Evolutionary conservation across 2,888 invertebrate species (phyloP).

Genomic region (Xiphydria camelus): DNA sequence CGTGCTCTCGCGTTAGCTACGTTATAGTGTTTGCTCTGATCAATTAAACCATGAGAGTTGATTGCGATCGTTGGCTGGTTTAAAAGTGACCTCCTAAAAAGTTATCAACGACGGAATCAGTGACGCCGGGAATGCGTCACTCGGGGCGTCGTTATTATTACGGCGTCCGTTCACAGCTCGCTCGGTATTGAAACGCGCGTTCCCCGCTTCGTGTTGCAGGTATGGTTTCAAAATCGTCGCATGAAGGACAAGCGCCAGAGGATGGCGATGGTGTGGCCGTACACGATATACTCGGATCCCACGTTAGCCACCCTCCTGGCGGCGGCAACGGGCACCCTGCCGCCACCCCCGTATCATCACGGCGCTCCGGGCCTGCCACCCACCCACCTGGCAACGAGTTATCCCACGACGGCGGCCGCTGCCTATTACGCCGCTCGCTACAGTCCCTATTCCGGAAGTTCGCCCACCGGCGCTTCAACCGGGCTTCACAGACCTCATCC

Average conservation of each 20-base stretch:
- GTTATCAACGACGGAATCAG: too few species aligned
- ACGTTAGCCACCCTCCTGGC: constrained; percentile 90
- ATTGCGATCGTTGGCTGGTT: too few species aligned
- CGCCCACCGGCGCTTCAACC: constrained; percentile 59
- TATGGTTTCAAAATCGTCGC: constrained; percentile 96
- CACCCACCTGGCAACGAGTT: constrained; percentile 61
- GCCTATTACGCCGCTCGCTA: constrained; percentile 64
- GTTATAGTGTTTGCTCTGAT: too few species aligned
- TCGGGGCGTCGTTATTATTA: too few species aligned
- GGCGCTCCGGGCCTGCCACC: constrained; percentile 55
- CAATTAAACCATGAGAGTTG: too few species aligned
- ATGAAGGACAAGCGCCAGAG: constrained; percentile 98
- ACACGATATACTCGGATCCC: constrained; percentile 92
- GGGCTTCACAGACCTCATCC: constrained; percentile 61
- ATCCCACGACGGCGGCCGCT: constrained; percentile 61
- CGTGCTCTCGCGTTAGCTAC: too few species aligned
- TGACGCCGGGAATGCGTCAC: too few species aligned
- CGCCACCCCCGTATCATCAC: constrained; percentile 57
- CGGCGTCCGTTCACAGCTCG: background rate
- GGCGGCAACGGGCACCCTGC: constrained; percentile 75
- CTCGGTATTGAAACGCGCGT: background rate
- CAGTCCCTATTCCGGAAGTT: constrained; percentile 63
- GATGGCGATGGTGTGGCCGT: constrained; percentile 93
- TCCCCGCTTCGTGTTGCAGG: constrained; percentile 62
- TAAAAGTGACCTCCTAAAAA: too few species aligned